A percentile compares a stretch with the other conserved stretches of the same genome.
These are phyloP conservation scores for Drosophila paulistorum DNA, from an alignment of 1,140 invertebrate genomes.

Conservation along the genomic window DNA sequence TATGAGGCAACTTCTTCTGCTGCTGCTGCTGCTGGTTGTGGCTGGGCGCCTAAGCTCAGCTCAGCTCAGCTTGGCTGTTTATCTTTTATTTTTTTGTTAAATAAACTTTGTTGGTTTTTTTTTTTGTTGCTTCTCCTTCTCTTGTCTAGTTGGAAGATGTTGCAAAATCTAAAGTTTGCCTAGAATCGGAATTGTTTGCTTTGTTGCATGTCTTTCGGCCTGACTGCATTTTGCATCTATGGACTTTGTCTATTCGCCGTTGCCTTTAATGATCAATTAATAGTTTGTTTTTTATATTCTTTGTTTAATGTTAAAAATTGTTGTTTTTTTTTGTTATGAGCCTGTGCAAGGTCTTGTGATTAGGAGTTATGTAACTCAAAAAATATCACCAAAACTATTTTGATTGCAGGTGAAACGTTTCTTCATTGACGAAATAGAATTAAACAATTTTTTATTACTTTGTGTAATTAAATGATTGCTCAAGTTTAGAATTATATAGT, in stretches of 20 bases:
- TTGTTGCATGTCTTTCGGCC: slow-evolving; percentile 72
- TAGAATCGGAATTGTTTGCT: slow-evolving; percentile 65
- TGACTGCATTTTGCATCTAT: slow-evolving; percentile 69
- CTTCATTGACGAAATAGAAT: too few species aligned
- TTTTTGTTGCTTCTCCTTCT: slow-evolving; percentile 2
- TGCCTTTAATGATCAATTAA: slow-evolving; percentile 72
- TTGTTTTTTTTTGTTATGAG: slow-evolving; percentile 13
- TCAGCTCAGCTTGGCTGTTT: slow-evolving; percentile 5
- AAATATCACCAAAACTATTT: slow-evolving; percentile 40
- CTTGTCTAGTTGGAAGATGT: slow-evolving; percentile 46
- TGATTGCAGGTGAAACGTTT: slow-evolving; percentile 37
- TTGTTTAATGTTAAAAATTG: slow-evolving; percentile 13
- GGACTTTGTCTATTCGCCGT: slow-evolving; percentile 54
- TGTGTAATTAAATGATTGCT: not conserved
- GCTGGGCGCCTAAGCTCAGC: slow-evolving; percentile 33
- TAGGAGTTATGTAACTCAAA: not conserved
- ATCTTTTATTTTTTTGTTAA: slow-evolving; percentile 26
- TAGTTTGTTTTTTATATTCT: slow-evolving; percentile 29
- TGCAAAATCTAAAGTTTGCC: slow-evolving; percentile 69
- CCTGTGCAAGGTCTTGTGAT: slow-evolving; percentile 30
- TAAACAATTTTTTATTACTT: not conserved
- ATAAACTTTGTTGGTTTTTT: slow-evolving; percentile 25
- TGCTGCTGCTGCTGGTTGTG: slow-evolving; percentile 36
- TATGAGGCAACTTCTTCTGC: slow-evolving; percentile 61
- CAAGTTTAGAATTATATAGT: not conserved